Conservation (phyloP, 2,797 vertebrate genomes). For the Falco biarmicus region DNA sequence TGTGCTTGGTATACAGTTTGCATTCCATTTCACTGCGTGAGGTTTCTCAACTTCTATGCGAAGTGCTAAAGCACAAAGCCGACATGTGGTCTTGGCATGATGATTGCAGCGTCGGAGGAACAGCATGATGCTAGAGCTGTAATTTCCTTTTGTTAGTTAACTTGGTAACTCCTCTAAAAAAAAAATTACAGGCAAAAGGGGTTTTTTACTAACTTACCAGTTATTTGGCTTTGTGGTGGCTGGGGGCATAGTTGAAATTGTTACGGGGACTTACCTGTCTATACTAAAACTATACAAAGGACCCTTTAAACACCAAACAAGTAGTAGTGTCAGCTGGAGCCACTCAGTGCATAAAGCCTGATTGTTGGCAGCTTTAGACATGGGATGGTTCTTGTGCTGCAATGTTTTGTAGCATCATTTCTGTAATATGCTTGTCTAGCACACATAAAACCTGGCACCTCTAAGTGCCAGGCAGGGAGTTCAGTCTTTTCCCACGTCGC, state of each 20-base stretch:
- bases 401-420: background rate
- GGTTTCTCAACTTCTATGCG: background rate
- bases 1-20: accelerated
- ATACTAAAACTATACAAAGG: background rate
- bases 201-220: background rate
- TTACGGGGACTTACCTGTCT: background rate
- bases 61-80: background rate
- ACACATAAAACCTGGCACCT: background rate
- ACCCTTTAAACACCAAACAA: background rate
- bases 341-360: accelerated
- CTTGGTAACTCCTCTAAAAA: background rate
- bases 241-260: background rate
- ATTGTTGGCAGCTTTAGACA: accelerated
- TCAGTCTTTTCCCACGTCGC: background rate
- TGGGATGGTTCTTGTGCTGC: background rate
- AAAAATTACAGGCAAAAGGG: background rate
- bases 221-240: background rate
- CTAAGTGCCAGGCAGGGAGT: background rate
- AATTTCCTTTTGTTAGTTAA: background rate
- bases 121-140: background rate
- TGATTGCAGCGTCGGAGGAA: background rate
- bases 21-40: accelerated
- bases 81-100: background rate
- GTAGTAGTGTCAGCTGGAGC: background rate
- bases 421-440: background rate